A percentile compares a stretch with the other conserved stretches of the same genome.
Evolutionary conservation across 2,888 invertebrate genomes (phyloP).

Genomic region (Nasonovia ribisnigri): DNA sequence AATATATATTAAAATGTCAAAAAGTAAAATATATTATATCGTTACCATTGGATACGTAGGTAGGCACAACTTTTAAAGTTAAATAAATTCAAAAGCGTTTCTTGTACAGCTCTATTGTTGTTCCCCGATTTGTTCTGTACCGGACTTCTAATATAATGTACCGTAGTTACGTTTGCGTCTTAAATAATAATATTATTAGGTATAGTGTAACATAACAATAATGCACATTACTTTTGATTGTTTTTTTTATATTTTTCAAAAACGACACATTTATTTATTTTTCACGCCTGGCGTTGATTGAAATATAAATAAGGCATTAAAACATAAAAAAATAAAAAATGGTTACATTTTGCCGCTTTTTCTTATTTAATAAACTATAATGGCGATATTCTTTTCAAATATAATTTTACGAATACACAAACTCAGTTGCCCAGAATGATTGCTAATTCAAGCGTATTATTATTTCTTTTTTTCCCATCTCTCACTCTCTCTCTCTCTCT

Average conservation of each 20-base stretch:
- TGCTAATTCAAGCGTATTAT: not conserved
- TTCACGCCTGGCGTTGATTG: not conserved
- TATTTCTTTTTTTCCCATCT: not conserved
- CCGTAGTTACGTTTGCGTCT: not conserved
- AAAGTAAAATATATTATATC: not conserved
- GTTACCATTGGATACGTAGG: not conserved
- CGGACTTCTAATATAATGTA: not conserved
- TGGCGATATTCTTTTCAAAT: not conserved
- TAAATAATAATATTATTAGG: not conserved
- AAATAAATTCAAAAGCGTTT: not conserved
- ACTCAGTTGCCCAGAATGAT: not conserved
- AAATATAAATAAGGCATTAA: not conserved
- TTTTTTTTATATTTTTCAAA: not conserved
- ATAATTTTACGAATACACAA: constrained; percentile 2
- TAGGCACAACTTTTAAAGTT: not conserved
- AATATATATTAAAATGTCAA: not conserved
- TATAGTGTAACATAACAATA: not conserved
- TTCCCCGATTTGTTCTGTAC: not conserved
- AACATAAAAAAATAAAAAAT: not conserved
- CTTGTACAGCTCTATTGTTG: not conserved
- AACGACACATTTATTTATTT: not conserved
- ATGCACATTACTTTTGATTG: not conserved
- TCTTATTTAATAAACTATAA: constrained; percentile 10
- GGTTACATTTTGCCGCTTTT: not conserved
- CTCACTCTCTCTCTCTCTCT: not conserved